phyloP scores from a whole-genome alignment of 2,888 invertebrate species.

The Sarcophaga subvicina region DNA sequence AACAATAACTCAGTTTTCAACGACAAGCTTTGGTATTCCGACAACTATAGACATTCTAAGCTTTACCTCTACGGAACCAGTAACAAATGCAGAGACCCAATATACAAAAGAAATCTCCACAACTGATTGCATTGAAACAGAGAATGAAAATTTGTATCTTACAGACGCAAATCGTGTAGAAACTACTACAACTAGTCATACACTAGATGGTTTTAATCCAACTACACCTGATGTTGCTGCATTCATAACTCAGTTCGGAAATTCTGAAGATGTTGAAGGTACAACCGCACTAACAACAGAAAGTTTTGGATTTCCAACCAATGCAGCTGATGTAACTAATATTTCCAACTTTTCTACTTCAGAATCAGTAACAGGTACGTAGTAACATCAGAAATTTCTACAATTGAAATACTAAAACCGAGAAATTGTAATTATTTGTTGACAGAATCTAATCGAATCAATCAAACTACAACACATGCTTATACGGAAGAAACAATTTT shows the following conservation, averaged over 20 bases:
- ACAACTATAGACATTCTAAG: neutral
- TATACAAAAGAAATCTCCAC: slow-evolving; percentile 1
- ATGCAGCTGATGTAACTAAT: neutral
- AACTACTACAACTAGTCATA: neutral
- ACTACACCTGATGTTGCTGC: neutral
- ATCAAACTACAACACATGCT: no score
- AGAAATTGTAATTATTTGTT: no score
- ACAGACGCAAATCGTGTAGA: neutral
- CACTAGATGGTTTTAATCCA: neutral
- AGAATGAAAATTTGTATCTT: no score
- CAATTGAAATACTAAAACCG: neutral
- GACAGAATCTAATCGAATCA: no score
- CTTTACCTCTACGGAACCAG: neutral
- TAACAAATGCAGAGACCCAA: neutral
- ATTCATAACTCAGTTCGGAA: neutral
- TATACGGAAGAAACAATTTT: no score
- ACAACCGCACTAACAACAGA: neutral
- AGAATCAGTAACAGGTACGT: neutral
- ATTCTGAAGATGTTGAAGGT: no score
- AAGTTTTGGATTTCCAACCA: neutral
- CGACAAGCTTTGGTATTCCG: no score
- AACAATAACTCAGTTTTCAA: no score
- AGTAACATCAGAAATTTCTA: neutral
- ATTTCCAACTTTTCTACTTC: neutral
- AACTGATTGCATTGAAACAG: neutral